Conservation (phyloP, 1,140 invertebrate species). For the Drosophila kanapiae region DNA sequence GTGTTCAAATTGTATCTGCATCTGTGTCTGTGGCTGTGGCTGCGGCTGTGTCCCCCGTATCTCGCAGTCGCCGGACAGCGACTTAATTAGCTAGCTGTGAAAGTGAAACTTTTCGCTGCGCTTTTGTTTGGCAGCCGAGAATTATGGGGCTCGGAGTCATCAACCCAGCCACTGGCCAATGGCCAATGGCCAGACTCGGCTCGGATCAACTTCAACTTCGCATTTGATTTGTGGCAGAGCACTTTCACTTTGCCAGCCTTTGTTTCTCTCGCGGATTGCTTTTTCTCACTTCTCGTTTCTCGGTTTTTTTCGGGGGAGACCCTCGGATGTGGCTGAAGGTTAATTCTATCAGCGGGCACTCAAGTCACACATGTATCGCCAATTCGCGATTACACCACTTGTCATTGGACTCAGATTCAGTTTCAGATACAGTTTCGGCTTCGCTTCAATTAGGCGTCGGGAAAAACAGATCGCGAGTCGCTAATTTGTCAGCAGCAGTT, state of each 20-base stretch:
- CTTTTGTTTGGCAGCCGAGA: constrained; percentile 38
- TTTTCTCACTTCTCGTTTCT: constrained; percentile 1
- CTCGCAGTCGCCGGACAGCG: background rate
- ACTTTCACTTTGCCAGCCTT: constrained; percentile 68
- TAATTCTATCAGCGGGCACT: constrained; percentile 25
- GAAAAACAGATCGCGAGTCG: constrained; percentile 10
- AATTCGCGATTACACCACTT: constrained; percentile 21
- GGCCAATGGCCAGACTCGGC: constrained; percentile 29
- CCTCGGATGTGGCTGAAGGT: constrained; percentile 3
- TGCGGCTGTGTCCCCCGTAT: background rate
- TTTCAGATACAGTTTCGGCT: background rate
- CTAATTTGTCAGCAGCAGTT: constrained; percentile 36
- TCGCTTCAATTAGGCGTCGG: constrained; percentile 9
- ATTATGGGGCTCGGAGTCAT: constrained; percentile 54
- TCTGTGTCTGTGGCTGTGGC: background rate
- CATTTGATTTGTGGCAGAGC: constrained; percentile 70
- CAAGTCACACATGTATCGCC: constrained; percentile 6
- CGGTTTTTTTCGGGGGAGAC: background rate
- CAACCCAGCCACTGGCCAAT: constrained; percentile 11
- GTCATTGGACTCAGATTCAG: background rate
- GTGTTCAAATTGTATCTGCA: constrained; percentile 21
- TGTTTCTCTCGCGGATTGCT: background rate
- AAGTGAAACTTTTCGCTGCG: constrained; percentile 60
- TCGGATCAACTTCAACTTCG: constrained; percentile 16
- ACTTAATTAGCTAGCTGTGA: constrained; percentile 65